These are phyloP conservation scores for Polylopha cassiicola DNA, from an alignment of 2,888 invertebrate genomes.

Conservation along the genomic window DNA sequence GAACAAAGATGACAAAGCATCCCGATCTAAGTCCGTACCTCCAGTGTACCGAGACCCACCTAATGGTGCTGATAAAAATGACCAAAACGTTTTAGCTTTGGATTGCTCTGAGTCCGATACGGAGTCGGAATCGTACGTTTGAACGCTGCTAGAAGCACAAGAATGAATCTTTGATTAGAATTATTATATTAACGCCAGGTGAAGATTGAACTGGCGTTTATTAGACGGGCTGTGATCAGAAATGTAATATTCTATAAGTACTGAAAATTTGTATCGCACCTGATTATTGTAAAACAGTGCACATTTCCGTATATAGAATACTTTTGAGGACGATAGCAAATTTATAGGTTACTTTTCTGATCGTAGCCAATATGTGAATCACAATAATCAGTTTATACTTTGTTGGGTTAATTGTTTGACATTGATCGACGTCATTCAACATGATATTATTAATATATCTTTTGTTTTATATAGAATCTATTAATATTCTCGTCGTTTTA, in stretches of 20 bases:
- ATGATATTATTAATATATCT: slow-evolving; percentile 18
- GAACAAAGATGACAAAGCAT: slow-evolving; percentile 74
- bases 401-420: slow-evolving; percentile 15
- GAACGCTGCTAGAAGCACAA: slow-evolving; percentile 32
- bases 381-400: slow-evolving; percentile 13
- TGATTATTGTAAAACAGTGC: no score
- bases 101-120: slow-evolving; percentile 72
- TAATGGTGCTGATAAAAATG: slow-evolving; percentile 51
- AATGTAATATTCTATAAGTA: no score
- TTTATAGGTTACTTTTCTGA: slow-evolving; percentile 12
- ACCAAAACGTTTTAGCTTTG: slow-evolving; percentile 58
- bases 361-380: slow-evolving; percentile 11
- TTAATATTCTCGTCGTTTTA: slow-evolving; percentile 16
- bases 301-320: no score
- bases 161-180: slow-evolving; percentile 27
- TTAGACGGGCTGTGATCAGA: slow-evolving; percentile 12
- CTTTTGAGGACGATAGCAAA: no score
- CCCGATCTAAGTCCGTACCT: slow-evolving; percentile 68
- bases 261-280: no score
- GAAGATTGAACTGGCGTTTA: slow-evolving; percentile 2
- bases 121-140: slow-evolving; percentile 73
- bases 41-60: slow-evolving; percentile 66
- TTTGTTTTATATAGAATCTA: slow-evolving; percentile 18
- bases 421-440: slow-evolving; percentile 14
- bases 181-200: slow-evolving; percentile 15